Conservation (phyloP, 1,140 invertebrate genomes). For the Dendrolimus punctatus region DNA sequence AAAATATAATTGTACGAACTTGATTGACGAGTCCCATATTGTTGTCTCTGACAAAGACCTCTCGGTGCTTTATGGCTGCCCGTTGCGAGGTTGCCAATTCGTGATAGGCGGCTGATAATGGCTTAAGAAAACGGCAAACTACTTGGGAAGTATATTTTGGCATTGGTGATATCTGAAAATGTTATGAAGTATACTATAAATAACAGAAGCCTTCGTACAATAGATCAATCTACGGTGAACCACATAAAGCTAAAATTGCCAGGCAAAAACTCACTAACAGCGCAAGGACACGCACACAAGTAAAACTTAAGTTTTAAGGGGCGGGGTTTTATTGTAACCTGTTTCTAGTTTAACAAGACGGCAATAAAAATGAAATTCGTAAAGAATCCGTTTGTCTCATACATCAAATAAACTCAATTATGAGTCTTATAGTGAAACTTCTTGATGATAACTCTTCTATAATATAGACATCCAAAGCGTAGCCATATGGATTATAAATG, state of each 20-base stretch:
- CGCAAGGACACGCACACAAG: too few relatives aligned
- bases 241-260: too few relatives aligned
- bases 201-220: background rate
- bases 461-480: slow-evolving; percentile 12
- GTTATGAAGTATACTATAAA: background rate
- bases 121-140: slow-evolving; percentile 91
- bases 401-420: too few relatives aligned
- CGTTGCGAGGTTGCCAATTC: slow-evolving; percentile 89
- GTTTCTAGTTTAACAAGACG: too few relatives aligned
- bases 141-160: slow-evolving; percentile 95
- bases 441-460: too few relatives aligned
- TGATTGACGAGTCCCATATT: slow-evolving; percentile 88
- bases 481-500: slow-evolving; percentile 16
- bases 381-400: too few relatives aligned
- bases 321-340: too few relatives aligned
- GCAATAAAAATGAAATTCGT: too few relatives aligned
- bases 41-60: slow-evolving; percentile 87
- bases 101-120: slow-evolving; percentile 91
- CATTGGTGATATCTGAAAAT: slow-evolving; percentile 76
- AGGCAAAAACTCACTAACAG: too few relatives aligned
- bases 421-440: too few relatives aligned
- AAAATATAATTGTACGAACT: slow-evolving; percentile 36
- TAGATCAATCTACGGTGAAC: background rate
- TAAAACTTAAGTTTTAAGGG: too few relatives aligned
- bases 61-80: slow-evolving; percentile 86